These are phyloP conservation scores for Thalpophila matura DNA, from an alignment of 2,888 invertebrate genomes.

Conservation along the genomic window DNA sequence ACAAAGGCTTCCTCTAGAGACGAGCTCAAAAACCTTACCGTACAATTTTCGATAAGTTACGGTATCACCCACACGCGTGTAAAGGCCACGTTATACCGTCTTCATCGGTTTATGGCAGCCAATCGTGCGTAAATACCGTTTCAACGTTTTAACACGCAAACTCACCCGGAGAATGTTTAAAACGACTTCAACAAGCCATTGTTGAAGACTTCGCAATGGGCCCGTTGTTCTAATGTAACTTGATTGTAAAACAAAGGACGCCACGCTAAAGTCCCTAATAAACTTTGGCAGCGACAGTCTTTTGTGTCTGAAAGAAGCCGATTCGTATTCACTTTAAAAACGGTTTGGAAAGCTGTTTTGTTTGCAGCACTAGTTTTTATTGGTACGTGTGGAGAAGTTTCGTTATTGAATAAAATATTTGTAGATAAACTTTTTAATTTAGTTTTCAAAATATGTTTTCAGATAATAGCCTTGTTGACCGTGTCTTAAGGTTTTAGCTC, in stretches of 20 bases:
- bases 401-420: slow-evolving; percentile 16
- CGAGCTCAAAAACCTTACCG: slow-evolving; percentile 62
- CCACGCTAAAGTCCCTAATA: slow-evolving; percentile 70
- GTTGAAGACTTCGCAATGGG: slow-evolving; percentile 73
- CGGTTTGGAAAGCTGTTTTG: slow-evolving; percentile 55
- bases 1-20: slow-evolving; percentile 66
- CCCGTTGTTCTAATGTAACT: slow-evolving; percentile 81
- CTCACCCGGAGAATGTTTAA: slow-evolving; percentile 75
- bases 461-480: background rate
- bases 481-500: background rate
- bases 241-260: slow-evolving; percentile 83
- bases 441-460: too few relatives aligned
- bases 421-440: slow-evolving; percentile 4
- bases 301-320: slow-evolving; percentile 81
- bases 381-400: slow-evolving; percentile 24
- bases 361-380: slow-evolving; percentile 46
- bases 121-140: slow-evolving; percentile 79
- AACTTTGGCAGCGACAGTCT: slow-evolving; percentile 81
- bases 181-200: slow-evolving; percentile 79
- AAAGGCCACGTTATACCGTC: slow-evolving; percentile 55
- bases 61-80: slow-evolving; percentile 56
- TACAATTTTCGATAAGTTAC: slow-evolving; percentile 73
- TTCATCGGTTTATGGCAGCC: slow-evolving; percentile 75
- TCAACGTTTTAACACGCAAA: slow-evolving; percentile 72
- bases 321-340: slow-evolving; percentile 71